phyloP scores from a whole-genome alignment of 2,797 vertebrate species.

The Enteromius trimaculatus region DNA sequence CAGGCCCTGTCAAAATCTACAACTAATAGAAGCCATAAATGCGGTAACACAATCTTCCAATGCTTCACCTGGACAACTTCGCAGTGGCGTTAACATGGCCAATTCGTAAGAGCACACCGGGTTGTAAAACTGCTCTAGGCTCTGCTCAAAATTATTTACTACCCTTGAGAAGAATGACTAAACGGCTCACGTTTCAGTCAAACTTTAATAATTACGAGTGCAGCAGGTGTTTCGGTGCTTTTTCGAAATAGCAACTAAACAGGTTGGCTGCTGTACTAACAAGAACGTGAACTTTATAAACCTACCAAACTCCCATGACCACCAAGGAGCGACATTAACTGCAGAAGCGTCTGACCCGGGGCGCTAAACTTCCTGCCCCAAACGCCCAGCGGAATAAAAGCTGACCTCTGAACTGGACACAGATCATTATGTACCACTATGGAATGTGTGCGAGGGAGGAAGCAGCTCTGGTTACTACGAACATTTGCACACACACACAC shows the following conservation, averaged over 20 bases:
- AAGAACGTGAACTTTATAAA: neutral
- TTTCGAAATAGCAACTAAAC: no score
- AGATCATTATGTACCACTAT: slow-evolving; percentile 70
- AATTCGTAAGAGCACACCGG: neutral
- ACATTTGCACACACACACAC: slow-evolving; percentile 58
- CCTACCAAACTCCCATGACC: neutral
- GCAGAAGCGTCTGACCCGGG: neutral
- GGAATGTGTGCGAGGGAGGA: slow-evolving; percentile 74
- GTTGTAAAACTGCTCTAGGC: neutral
- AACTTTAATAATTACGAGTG: neutral
- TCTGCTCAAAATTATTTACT: neutral
- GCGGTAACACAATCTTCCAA: neutral
- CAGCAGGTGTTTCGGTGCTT: slow-evolving; percentile 11
- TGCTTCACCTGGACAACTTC: neutral
- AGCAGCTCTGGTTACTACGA: slow-evolving; percentile 66
- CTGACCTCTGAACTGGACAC: slow-evolving; percentile 74
- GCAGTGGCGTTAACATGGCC: neutral
- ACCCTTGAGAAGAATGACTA: neutral
- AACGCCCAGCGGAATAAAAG: slow-evolving; percentile 67
- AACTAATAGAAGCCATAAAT: neutral
- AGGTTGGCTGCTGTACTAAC: neutral
- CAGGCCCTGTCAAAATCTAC: neutral
- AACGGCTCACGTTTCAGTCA: neutral
- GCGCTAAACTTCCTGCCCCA: slow-evolving; percentile 60
- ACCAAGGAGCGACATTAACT: neutral